Base-by-base conservation (phyloP, 2,797 vertebrate species). In the Myotis vivesi region DNA sequence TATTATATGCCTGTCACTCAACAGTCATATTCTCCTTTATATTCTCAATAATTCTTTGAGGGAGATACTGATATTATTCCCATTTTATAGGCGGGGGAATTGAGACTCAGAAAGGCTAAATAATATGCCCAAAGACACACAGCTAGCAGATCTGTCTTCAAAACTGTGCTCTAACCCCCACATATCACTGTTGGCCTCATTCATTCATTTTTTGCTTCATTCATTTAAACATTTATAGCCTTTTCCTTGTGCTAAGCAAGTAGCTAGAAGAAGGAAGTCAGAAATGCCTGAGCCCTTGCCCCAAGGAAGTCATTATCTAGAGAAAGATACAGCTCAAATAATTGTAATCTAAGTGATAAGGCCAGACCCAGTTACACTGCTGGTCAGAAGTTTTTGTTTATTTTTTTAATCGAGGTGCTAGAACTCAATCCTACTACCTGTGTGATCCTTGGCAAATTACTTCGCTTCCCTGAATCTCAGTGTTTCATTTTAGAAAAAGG, bases 161-260 rank as follows among this genome's bases (percentile, higher is more conserved):
- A 75, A 51, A 41, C 46, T 66, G 8, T 13, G 23, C 17, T 53
- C 30, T 55, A 4, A 41, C 17, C 33, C 33, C 51, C 13, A 10
- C 23, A 49, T 28, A 33, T n/a, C 36, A 30, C 55, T 6, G 13
- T 30, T 0, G 1, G 30, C 38, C 68, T 94, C 23, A 36, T n/a
- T 83, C 83, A 23, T 44, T 95, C 57, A 38, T 51, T 44, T 46
- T 33, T 94, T 87, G 55, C 46, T 68, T 79, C 38, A 76, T 66
- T 93, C 62, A 62, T 68, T 93, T 69, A 93, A 92, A 83, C 36
- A 95, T 77, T 76, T 41, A 75, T 19, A 92, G 33, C 33, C 69
- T 90, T 38, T 83, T 87, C 49, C 81, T 55, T 55, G 33, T 79
- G 30, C 90, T 76, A 73, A 73, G 71, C 36, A 87, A 73, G 20